These are phyloP conservation scores for Sweltsa coloradensis DNA, from an alignment of 1,140 invertebrate species.

Conservation along the genomic window DNA sequence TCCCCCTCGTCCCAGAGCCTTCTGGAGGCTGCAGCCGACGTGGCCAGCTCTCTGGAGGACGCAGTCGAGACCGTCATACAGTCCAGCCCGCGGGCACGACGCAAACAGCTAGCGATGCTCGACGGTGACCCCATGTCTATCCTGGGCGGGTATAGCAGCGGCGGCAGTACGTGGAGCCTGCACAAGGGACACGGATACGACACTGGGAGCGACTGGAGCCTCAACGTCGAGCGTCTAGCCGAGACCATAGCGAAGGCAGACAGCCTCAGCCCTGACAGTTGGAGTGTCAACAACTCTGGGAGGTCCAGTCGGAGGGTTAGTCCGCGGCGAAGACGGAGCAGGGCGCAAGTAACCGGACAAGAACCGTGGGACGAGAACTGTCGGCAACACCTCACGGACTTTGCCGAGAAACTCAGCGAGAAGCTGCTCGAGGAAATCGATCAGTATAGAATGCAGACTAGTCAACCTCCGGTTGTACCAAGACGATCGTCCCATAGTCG, in stretches of 20 bases:
- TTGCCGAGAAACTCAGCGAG: constrained; percentile 60
- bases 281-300: too few relatives aligned
- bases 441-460: constrained; percentile 36
- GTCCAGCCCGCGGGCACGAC: constrained; percentile 37
- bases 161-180: background rate
- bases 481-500: background rate
- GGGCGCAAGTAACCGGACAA: too few relatives aligned
- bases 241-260: too few relatives aligned
- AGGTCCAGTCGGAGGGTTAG: too few relatives aligned
- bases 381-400: constrained; percentile 54
- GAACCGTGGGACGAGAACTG: constrained; percentile 47
- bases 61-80: constrained; percentile 49
- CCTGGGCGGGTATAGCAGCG: constrained; percentile 27
- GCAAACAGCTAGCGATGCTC: constrained; percentile 33
- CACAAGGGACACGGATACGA: too few relatives aligned
- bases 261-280: too few relatives aligned
- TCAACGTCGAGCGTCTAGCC: too few relatives aligned
- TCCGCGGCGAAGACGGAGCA: constrained; percentile 14
- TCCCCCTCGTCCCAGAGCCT: constrained; percentile 30
- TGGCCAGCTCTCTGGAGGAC: constrained; percentile 50
- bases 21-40: constrained; percentile 49
- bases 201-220: background rate
- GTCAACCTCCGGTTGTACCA: background rate
- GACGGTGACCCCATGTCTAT: constrained; percentile 35
- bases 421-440: constrained; percentile 63